phyloP scores from a whole-genome alignment of 1,140 invertebrate genomes.

The Tetragnatha versicolor region DNA sequence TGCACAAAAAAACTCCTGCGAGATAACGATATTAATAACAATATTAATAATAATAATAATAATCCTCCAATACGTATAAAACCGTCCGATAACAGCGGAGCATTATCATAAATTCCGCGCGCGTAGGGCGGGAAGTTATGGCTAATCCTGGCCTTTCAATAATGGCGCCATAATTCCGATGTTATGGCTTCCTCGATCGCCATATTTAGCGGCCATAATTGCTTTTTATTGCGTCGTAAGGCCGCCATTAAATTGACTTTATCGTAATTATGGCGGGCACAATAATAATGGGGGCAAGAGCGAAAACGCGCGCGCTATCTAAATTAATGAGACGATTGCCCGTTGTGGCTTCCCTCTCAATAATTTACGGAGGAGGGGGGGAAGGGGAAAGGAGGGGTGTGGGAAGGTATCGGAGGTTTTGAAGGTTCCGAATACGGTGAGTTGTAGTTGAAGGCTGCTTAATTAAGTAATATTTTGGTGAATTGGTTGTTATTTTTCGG shows the following conservation, averaged over 20 bases:
- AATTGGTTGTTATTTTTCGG: too few relatives aligned
- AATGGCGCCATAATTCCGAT: slow-evolving; percentile 54
- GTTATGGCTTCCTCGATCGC: slow-evolving; percentile 51
- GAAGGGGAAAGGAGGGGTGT: too few relatives aligned
- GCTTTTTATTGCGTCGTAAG: slow-evolving; percentile 54
- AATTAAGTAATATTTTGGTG: too few relatives aligned
- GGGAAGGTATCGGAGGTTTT: too few relatives aligned
- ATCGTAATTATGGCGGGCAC: slow-evolving; percentile 54
- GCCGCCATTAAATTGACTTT: slow-evolving; percentile 53
- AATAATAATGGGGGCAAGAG: slow-evolving; percentile 42
- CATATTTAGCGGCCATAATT: slow-evolving; percentile 39
- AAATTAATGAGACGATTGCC: slow-evolving; percentile 51
- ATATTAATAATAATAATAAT: too few relatives aligned
- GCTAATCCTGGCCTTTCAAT: slow-evolving; percentile 39
- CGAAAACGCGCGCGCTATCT: slow-evolving; percentile 40
- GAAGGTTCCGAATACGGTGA: too few relatives aligned
- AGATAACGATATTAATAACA: too few relatives aligned
- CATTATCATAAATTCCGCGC: slow-evolving; percentile 55
- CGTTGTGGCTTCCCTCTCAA: slow-evolving; percentile 49
- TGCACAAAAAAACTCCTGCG: too few relatives aligned
- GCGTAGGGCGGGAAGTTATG: slow-evolving; percentile 48
- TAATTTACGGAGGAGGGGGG: slow-evolving; percentile 50
- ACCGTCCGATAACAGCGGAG: slow-evolving; percentile 36
- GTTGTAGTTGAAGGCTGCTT: too few relatives aligned
- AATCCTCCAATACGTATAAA: too few relatives aligned